Conservation (phyloP, 2,888 invertebrate genomes). For the Ommatoiulus sabulosus region DNA sequence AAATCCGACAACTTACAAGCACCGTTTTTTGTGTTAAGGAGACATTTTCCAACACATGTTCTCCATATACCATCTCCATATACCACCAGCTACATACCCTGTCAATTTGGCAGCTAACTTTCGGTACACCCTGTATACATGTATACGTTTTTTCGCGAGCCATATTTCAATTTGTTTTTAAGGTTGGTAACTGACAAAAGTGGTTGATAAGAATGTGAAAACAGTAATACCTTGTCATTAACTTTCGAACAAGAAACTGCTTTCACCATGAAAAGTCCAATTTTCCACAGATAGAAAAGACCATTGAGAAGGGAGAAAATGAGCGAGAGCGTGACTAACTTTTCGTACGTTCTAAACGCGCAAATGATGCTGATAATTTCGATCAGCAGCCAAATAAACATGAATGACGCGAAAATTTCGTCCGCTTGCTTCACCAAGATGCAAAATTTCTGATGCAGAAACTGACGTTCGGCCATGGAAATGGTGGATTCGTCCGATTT, state of each 20-base stretch:
- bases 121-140: no score
- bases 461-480: background rate
- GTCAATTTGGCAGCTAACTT: no score
- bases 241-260: slow-evolving; percentile 10
- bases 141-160: no score
- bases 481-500: background rate
- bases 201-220: no score
- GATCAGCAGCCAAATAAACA: background rate
- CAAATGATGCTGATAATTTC: slow-evolving; percentile 35
- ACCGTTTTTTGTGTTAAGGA: no score
- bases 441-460: slow-evolving; percentile 13
- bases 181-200: no score
- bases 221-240: background rate
- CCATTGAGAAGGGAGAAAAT: background rate
- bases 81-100: no score
- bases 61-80: no score
- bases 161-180: no score
- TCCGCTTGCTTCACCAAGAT: slow-evolving; percentile 12
- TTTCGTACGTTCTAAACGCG: slow-evolving; percentile 30
- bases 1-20: no score
- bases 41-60: no score
- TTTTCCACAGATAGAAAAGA: slow-evolving; percentile 17
- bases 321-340: background rate
- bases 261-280: slow-evolving; percentile 31
- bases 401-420: background rate